Percentiles rank a stretch among this genome's conserved stretches.
phyloP scores from a whole-genome alignment of 2,888 invertebrate species.

The Dichetophora obliterata region DNA sequence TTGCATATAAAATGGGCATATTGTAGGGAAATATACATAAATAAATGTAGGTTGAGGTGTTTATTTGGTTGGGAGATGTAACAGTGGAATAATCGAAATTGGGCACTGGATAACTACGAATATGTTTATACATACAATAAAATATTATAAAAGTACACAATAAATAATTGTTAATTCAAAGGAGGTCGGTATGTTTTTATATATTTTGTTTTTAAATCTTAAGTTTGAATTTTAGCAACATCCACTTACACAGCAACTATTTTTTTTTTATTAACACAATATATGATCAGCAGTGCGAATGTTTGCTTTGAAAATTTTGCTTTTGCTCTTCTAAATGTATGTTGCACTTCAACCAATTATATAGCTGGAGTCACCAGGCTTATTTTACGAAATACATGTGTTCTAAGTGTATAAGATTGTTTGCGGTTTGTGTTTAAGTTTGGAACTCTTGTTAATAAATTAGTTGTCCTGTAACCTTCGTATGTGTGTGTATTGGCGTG shows the following conservation, averaged over 20 bases:
- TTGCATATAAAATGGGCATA: conserved; percentile 6
- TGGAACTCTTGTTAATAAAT: conserved; percentile 2
- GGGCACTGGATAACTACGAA: background rate
- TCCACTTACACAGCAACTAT: conserved; percentile 32
- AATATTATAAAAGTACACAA: conserved; percentile 25
- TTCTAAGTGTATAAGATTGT: conserved; percentile 48
- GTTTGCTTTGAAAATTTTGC: background rate
- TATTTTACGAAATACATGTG: conserved; percentile 29
- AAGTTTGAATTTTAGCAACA: conserved; percentile 21
- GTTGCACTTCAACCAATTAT: conserved; percentile 21
- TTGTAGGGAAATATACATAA: conserved; percentile 17
- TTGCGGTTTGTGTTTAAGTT: conserved; percentile 6
- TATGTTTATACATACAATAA: conserved; percentile 21
- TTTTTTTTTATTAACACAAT: background rate
- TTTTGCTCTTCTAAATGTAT: conserved; percentile 27
- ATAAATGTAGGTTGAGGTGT: conserved; percentile 17
- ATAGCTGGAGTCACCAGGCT: background rate
- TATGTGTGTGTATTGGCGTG: conserved; percentile 20
- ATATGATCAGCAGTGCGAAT: background rate
- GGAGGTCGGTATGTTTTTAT: background rate
- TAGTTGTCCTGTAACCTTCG: conserved; percentile 31
- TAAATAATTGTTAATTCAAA: conserved; percentile 10
- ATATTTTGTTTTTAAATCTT: background rate
- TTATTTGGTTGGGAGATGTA: background rate
- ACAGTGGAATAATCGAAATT: conserved; percentile 4